Evolutionary conservation across 64 coral and sea anemone genomes (phyloP).

Genomic region (Trachythela sp.): DNA sequence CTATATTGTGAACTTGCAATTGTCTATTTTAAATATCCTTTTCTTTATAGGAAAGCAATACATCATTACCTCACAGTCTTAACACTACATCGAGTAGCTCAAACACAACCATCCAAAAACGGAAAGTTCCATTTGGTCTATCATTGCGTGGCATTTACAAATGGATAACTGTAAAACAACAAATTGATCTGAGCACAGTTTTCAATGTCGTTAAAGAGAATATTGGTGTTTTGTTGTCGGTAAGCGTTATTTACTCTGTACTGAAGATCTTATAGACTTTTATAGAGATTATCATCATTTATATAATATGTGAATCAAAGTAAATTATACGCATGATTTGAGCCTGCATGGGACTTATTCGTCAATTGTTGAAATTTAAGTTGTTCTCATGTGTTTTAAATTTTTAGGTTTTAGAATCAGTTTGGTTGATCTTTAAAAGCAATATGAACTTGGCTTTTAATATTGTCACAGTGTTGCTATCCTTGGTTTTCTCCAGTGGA

Average conservation of each 20-base stretch:
- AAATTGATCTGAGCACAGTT: slow-evolving; percentile 64
- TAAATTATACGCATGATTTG: too few species aligned
- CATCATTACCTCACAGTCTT: neutral
- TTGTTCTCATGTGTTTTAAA: neutral
- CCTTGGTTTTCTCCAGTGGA: slow-evolving; percentile 91
- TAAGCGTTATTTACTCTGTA: slow-evolving; percentile 30
- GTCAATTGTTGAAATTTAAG: neutral
- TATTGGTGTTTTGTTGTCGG: slow-evolving; percentile 78
- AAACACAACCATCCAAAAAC: neutral
- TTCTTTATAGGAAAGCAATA: neutral
- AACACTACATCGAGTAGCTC: neutral
- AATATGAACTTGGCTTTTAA: slow-evolving; percentile 86
- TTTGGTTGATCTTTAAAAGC: slow-evolving; percentile 86
- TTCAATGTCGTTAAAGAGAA: slow-evolving; percentile 93
- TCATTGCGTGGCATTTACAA: slow-evolving; percentile 62
- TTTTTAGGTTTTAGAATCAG: slow-evolving; percentile 75
- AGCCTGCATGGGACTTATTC: too few species aligned
- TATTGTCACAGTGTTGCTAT: slow-evolving; percentile 75
- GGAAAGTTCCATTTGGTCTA: slow-evolving; percentile 22
- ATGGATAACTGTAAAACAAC: slow-evolving; percentile 41
- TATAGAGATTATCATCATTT: too few species aligned
- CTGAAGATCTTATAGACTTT: too few species aligned
- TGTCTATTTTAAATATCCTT: neutral
- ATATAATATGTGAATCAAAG: too few species aligned
- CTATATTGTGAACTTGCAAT: too few species aligned